Percentiles rank a stretch among this genome's conserved stretches.
phyloP scores from a whole-genome alignment of 1,140 invertebrate species.

The Danaus melanippus region DNA sequence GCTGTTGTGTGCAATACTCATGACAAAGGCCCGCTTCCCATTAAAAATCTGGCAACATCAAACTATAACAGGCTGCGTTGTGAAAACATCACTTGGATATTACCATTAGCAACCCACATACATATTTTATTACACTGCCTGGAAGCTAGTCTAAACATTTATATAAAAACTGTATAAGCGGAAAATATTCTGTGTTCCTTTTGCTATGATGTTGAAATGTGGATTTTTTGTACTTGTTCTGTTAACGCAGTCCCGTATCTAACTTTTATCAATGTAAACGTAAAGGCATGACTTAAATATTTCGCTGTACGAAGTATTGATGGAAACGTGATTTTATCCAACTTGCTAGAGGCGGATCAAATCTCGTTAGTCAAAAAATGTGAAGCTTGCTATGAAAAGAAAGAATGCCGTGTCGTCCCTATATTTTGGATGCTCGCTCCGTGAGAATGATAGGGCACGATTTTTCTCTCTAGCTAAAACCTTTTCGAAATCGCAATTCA shows the following conservation, averaged over 20 bases:
- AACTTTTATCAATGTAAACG: no score
- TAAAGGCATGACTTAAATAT: no score
- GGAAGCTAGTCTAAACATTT: no score
- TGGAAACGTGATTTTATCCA: slow-evolving; percentile 14
- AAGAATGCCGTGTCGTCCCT: slow-evolving; percentile 7
- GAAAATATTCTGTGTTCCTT: no score
- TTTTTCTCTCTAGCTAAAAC: slow-evolving; percentile 13
- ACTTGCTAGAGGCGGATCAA: slow-evolving; percentile 8
- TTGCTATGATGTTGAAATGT: no score
- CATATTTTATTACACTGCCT: no score
- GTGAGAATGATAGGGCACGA: slow-evolving; percentile 25
- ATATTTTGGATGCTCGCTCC: slow-evolving; percentile 11
- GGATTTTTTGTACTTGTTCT: no score
- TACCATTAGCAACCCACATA: no score
- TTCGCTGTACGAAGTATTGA: not conserved
- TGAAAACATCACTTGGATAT: not conserved
- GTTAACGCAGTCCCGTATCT: no score
- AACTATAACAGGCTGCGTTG: slow-evolving; percentile 5
- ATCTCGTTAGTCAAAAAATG: slow-evolving; percentile 19
- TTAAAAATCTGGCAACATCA: slow-evolving; percentile 20
- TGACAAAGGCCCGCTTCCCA: slow-evolving; percentile 15
- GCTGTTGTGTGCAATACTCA: slow-evolving; percentile 13
- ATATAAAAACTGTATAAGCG: no score
- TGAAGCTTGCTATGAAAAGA: slow-evolving; percentile 10
- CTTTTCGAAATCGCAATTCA: no score